Evolutionary conservation across 2,888 invertebrate genomes (phyloP), one percentile per base, ranked within the genome.

Genomic region (Epinotia brunnichana): DNA sequence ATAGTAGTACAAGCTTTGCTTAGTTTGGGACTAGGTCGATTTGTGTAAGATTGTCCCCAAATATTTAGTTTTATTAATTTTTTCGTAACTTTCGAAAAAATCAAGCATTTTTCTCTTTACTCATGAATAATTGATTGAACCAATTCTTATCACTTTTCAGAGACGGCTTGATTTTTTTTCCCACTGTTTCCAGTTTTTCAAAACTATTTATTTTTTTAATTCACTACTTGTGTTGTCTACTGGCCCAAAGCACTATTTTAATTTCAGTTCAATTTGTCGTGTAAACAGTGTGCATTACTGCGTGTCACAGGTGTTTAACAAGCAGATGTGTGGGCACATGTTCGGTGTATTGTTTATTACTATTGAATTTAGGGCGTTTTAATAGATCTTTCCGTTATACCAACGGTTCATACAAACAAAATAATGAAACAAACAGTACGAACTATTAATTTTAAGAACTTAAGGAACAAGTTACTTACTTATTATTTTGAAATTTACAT

Each of bases 251-350:
- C 17, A 64, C 19, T 39, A 35, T 35, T 66, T 39, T 21, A 54
- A 21, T 21, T 54, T 41, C 39, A 54, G 54, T 54, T 19, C 9
- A 41, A 54, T 54, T 66, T 54, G 5, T 56, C 13, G 24, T 39
- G 54, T 66, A 56, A 66, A 66, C 64, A 56, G n/a, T 66, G 39
- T 21, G 54, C 54, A 41, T 19, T 53, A 41, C 21, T 66, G 66
- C 63, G 59, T 73, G 68, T 51, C 73, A 69, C 73, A 73, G 73
- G 73, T 73, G 69, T 69, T 48, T 63, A 51, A 39, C 4, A 51
- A 69, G 24, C 73, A 63, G 61, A 62, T 72, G 68, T 41, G 48
- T 48, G 44, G 44, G 29, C 44, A 61, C 54, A 60, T 53, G 48
- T 61, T 56, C 48, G 17, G 51, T 69, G 53, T 39, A 62, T 73